Evolutionary conservation across 2,888 invertebrate genomes (phyloP).

Genomic region (Dasysyrphus tricinctus): DNA sequence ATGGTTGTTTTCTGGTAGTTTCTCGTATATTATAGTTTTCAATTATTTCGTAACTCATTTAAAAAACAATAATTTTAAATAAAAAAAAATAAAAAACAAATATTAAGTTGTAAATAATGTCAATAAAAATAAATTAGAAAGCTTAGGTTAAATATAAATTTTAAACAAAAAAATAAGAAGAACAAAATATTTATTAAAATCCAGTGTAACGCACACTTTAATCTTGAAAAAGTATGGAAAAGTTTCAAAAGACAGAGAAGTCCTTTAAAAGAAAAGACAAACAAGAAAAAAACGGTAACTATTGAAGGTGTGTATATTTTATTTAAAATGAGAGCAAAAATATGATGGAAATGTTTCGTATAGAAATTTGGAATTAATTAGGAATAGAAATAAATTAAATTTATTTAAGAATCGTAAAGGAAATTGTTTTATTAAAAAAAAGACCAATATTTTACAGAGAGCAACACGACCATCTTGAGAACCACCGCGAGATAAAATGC

Average conservation of each 20-base stretch:
- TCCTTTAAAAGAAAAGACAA: conserved; percentile 20
- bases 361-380: conserved; percentile 67
- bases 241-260: neutral
- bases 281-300: neutral
- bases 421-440: conserved; percentile 17
- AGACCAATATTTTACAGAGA: no score
- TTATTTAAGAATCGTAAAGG: conserved; percentile 55
- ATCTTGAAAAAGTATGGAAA: conserved; percentile 31
- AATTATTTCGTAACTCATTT: conserved; percentile 29
- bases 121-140: conserved; percentile 28
- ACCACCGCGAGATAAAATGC: no score
- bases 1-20: conserved; percentile 63
- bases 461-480: no score
- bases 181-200: conserved; percentile 37
- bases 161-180: conserved; percentile 26
- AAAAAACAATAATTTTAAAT: neutral
- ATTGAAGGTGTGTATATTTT: conserved; percentile 20
- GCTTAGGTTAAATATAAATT: conserved; percentile 34
- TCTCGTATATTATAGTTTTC: conserved; percentile 18
- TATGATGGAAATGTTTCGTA: conserved; percentile 59
- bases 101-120: conserved; percentile 60
- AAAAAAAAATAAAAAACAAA: neutral
- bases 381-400: conserved; percentile 68
- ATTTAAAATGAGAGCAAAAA: conserved; percentile 16
- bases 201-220: conserved; percentile 70